Conservation (phyloP, 1,140 invertebrate species). For the Zelostemma sp. region DNA sequence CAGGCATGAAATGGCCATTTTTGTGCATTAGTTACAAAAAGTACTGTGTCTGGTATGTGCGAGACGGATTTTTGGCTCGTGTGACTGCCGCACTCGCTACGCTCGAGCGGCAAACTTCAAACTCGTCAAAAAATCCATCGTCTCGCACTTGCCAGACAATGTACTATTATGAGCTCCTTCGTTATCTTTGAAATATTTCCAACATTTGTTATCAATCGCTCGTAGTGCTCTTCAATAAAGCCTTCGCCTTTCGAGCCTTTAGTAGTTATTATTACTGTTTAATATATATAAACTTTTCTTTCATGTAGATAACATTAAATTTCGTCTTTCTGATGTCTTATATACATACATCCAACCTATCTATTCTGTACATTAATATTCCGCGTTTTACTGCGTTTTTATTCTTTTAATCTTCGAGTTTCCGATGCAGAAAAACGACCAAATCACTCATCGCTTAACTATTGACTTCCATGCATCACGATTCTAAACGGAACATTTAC, state of each 20-base stretch:
- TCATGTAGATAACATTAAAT: slow-evolving; percentile 54
- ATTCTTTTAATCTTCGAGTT: slow-evolving; percentile 49
- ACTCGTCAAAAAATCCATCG: too few relatives aligned
- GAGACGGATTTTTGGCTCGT: too few relatives aligned
- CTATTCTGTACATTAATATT: slow-evolving; percentile 49
- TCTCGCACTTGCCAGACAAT: too few relatives aligned
- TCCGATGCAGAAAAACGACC: slow-evolving; percentile 32
- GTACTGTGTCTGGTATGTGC: too few relatives aligned
- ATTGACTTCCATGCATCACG: slow-evolving; percentile 36
- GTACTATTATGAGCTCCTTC: too few relatives aligned
- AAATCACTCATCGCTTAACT: slow-evolving; percentile 27
- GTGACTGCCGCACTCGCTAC: too few relatives aligned
- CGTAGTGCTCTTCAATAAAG: slow-evolving; percentile 23
- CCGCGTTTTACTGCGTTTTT: slow-evolving; percentile 46
- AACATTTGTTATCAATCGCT: too few relatives aligned
- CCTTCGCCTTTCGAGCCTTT: slow-evolving; percentile 22
- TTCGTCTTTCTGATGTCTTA: slow-evolving; percentile 48
- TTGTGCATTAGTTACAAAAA: too few relatives aligned
- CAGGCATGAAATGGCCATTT: too few relatives aligned
- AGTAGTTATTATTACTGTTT: slow-evolving; percentile 41
- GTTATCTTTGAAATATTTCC: too few relatives aligned
- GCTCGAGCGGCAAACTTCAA: too few relatives aligned
- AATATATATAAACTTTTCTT: slow-evolving; percentile 46
- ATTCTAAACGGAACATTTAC: slow-evolving; percentile 35
- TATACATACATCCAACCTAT: slow-evolving; percentile 59